Evolutionary conservation across 2,113 vertebrate genomes (phyloP), one percentile per base, ranked within the genome.

Genomic region (Corythornis madagascariensis): DNA sequence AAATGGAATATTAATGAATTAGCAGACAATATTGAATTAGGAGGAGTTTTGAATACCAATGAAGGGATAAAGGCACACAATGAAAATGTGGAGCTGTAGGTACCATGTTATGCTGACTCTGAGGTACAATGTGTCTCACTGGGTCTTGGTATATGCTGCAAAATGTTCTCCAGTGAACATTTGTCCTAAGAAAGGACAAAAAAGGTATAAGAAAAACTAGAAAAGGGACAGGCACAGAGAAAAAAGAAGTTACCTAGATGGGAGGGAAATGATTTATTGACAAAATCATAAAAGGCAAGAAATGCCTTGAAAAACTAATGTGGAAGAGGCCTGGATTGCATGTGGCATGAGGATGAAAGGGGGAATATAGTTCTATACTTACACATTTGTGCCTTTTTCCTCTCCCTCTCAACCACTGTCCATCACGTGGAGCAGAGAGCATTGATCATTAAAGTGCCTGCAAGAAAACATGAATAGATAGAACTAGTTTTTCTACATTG

Each of bases 341-440:
- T 0, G 0, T 0, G 2, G 7, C 17, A 81, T 21, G 16, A 86
- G 6, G 28, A 7, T 83, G 28, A 76, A 88, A 90, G 25, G 15
- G 33, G 33, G 69, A 69, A 88, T 21, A 73, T 52, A 43, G 17
- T 55, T 67, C 15, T 61, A 3, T 35, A 13, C n/a, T 57, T 53
- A 47, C 14, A 35, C 0, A 0, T 66, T 64, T 79, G 15, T 35
- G 17, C 1, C 6, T 3, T 83, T 90, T 83, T 21, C 28, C 10
- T 45, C n/a, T 80, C 16, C 11, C 12, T 16, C 33, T 79, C 2
- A 0, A 29, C 7, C 40, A 5, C 13, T 42, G 4, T 45, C 40
- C 10, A 29, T 33, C 56, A 64, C 10, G 11, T 40, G 6, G 22
- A 71, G 31, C 19, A 47, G 13, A 45, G 14, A 35, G 5, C 18